Conservation (phyloP, 2,797 vertebrate genomes). For the Gobionotothen gibberifrons region DNA sequence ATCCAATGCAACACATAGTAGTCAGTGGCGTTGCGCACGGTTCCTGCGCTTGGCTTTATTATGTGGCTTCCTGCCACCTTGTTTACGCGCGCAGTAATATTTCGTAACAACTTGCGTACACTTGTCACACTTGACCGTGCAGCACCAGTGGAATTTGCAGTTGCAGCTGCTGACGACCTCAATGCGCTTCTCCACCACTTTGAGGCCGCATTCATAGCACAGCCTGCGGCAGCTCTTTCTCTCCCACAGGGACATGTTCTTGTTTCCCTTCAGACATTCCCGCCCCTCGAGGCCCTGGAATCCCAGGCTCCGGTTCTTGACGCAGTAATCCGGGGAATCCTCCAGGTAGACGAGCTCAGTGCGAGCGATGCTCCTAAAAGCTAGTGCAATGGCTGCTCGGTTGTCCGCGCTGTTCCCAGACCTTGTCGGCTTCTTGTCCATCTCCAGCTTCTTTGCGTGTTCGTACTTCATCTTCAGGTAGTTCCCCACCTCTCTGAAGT, state of each 20-base stretch:
- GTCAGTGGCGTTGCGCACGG: constrained; percentile 63
- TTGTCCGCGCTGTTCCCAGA: constrained; percentile 93
- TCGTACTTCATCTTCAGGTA: constrained; percentile 93
- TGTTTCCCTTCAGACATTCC: constrained; percentile 90
- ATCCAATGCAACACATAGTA: background rate
- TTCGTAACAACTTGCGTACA: constrained; percentile 90
- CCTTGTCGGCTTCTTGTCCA: constrained; percentile 89
- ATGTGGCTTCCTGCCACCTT: constrained; percentile 63
- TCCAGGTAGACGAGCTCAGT: constrained; percentile 92
- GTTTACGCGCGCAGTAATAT: constrained; percentile 87
- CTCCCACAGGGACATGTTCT: constrained; percentile 87
- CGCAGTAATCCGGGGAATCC: constrained; percentile 95
- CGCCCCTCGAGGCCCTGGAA: constrained; percentile 92
- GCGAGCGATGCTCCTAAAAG: constrained; percentile 85
- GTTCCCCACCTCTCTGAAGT: constrained; percentile 92
- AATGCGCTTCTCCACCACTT: constrained; percentile 86
- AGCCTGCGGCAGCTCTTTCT: constrained; percentile 89
- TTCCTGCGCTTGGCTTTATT: constrained; percentile 78
- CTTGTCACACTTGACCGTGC: constrained; percentile 92
- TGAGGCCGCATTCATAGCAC: constrained; percentile 93
- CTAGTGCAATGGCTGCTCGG: constrained; percentile 82
- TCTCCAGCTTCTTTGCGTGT: constrained; percentile 91
- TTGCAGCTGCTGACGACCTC: constrained; percentile 93
- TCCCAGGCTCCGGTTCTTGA: constrained; percentile 90
- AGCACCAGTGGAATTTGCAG: constrained; percentile 98